These are phyloP conservation scores for Cathartes aura DNA, from an alignment of 2,113 vertebrate species.

Conservation along the genomic window DNA sequence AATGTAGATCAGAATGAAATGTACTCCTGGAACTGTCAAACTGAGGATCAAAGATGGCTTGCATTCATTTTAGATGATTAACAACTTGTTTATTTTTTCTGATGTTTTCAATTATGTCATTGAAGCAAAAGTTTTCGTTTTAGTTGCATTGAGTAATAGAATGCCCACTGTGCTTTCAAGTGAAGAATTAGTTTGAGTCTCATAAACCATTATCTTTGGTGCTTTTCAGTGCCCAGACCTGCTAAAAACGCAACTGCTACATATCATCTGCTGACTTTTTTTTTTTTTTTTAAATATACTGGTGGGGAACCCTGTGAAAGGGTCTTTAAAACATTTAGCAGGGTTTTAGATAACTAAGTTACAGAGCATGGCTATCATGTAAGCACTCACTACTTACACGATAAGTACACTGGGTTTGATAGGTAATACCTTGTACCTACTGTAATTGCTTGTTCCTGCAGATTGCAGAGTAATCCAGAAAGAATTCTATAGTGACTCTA, in stretches of 20 bases:
- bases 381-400: neutral
- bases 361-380: neutral
- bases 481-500: neutral
- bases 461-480: slow-evolving; percentile 26
- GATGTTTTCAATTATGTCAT: neutral
- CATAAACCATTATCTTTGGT: neutral
- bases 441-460: neutral
- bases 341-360: neutral
- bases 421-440: neutral
- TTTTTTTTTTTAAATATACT: neutral
- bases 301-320: neutral
- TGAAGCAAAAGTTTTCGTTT: neutral
- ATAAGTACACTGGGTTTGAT: neutral
- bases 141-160: neutral
- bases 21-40: neutral
- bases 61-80: neutral
- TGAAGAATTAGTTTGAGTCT: neutral
- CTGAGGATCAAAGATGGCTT: neutral
- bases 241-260: neutral
- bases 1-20: neutral
- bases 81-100: neutral
- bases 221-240: neutral
- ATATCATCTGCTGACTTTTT: neutral
- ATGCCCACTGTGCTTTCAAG: neutral
- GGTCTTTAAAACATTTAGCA: neutral